phyloP scores from a whole-genome alignment of 2,113 vertebrate species.

The Crocuta crocuta region DNA sequence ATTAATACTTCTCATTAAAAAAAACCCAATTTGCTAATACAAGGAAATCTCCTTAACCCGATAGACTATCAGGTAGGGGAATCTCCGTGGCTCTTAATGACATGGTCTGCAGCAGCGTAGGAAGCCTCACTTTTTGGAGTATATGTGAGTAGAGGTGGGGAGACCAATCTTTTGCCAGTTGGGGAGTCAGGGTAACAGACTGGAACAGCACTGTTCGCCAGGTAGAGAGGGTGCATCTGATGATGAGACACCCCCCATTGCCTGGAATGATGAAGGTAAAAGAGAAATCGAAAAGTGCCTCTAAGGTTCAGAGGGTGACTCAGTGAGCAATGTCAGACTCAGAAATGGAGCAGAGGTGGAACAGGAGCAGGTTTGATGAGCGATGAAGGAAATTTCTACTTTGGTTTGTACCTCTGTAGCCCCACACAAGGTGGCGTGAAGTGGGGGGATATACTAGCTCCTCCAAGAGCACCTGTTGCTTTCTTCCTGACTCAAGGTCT shows the following conservation, averaged over 20 bases:
- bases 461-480: background rate
- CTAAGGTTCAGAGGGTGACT: background rate
- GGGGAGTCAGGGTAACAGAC: background rate
- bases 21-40: background rate
- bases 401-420: background rate
- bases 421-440: background rate
- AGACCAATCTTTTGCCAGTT: accelerated
- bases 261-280: background rate
- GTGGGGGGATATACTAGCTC: background rate
- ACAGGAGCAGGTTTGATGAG: background rate
- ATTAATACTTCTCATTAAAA: background rate
- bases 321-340: background rate
- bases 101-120: background rate
- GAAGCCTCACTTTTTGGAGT: background rate
- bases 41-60: background rate
- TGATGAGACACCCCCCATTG: background rate
- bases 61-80: background rate
- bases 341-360: background rate
- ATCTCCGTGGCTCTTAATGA: background rate
- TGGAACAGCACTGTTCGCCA: accelerated
- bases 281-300: background rate
- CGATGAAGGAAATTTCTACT: background rate
- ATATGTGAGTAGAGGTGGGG: too few species aligned
- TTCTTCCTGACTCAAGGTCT: background rate
- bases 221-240: accelerated